These are phyloP conservation scores for Bombycilla garrulus DNA, from an alignment of 2,113 vertebrate species.

Conservation along the genomic window DNA sequence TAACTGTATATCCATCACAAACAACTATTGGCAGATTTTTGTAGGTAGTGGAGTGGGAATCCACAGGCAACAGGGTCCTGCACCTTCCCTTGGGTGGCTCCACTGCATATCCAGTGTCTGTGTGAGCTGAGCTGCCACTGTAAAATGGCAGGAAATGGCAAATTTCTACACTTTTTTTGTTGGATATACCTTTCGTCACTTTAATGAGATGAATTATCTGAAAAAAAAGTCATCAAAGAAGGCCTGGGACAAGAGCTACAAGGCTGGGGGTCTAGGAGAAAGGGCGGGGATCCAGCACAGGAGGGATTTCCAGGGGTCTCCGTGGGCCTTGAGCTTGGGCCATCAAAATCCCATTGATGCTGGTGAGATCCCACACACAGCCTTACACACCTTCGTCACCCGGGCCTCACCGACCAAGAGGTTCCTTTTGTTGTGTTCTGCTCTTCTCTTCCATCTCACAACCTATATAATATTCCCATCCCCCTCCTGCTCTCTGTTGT, in stretches of 20 bases:
- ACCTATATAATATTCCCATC: background rate
- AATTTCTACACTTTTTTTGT: background rate
- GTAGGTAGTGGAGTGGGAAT: background rate
- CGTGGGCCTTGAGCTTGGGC: background rate
- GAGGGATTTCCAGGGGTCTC: background rate
- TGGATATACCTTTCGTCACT: background rate
- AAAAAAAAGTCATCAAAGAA: background rate
- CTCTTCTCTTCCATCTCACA: background rate
- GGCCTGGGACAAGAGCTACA: background rate
- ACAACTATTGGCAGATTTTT: background rate
- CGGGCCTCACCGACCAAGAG: rapidly evolving
- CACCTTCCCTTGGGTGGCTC: background rate
- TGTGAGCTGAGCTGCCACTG: background rate
- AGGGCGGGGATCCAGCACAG: background rate
- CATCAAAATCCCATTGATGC: no score
- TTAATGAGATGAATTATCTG: background rate
- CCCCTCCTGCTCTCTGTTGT: background rate
- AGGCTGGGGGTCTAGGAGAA: background rate
- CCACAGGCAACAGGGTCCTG: background rate
- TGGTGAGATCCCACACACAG: background rate
- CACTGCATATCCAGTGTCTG: rapidly evolving
- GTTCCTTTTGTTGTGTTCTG: background rate
- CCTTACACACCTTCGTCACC: background rate
- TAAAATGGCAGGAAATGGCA: background rate
- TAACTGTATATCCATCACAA: background rate